Base-by-base conservation (phyloP, 2,888 invertebrate genomes). In the Drosophila seclusa region DNA sequence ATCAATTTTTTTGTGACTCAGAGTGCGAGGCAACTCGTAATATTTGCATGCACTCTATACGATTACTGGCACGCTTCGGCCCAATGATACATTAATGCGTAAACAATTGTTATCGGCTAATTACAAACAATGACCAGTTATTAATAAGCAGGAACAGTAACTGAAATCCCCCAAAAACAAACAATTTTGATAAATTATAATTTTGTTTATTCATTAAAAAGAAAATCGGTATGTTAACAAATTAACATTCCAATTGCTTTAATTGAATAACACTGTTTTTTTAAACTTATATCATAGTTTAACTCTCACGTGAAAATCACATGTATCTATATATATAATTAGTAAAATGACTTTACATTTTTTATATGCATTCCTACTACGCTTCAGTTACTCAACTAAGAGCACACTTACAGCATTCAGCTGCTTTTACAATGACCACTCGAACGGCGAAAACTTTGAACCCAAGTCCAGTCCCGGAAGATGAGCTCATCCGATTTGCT, bases 401-500 rank as follows among this genome's bases (percentile, higher is more conserved):
- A 63, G 42, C 38, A 49, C 11, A 48, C 21, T 11, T 24, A 60
- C 21, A 32, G 60, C 65, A 65, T 78, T 87, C 82, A 87, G 84
- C 49, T 78, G 66, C 65, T 81, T 73, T 64, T 48, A 59, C 67
- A 82, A 87, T 87, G 84, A 50, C 58, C 67, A 55, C 42, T 49
- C 34, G 49, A 53, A 36, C 49, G 63, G 2, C 45, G 32, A 53
- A 16, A 36, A 52, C 52, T 73, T 63, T 73, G 70, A 57, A 71
- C 73, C 64, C 42, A 4, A 24, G 24, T 5, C 21, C 24, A 42
- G 42, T 27, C 2, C 36, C 64, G 31, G 27, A 40, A 27, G 54
- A 70, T 87, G 87, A 82, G 87, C 82, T 82, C 87, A 87, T 82
- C 82, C 24, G 29, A 61, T 36, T 50, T 64, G 62, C 32, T 63